Percentiles rank a stretch among this genome's conserved stretches.
phyloP scores from a whole-genome alignment of 2,113 vertebrate genomes.

The Campylomormyrus tamandua region DNA sequence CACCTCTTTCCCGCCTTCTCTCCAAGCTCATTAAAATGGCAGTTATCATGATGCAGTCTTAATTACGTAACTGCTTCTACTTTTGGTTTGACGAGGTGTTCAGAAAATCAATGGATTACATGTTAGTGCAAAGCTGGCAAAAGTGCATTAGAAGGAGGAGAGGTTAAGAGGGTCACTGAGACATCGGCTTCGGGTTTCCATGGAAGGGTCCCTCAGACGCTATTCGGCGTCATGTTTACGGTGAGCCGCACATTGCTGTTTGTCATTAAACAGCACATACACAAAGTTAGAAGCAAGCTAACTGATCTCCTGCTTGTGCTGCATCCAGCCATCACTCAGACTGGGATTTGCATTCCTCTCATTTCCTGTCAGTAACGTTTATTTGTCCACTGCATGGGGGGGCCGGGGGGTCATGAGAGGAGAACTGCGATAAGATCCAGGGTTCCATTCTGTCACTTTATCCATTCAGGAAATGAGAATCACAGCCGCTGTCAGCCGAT shows the following conservation, averaged over 20 bases:
- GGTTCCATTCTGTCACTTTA: background rate
- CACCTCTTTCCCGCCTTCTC: background rate
- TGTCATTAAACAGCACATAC: background rate
- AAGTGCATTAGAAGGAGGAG: background rate
- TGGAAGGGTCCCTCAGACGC: background rate
- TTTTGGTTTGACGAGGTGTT: background rate
- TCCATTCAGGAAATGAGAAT: slow-evolving; percentile 15
- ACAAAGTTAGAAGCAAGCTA: slow-evolving; percentile 15
- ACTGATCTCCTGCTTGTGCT: background rate
- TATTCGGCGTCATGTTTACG: background rate
- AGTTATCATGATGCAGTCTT: background rate
- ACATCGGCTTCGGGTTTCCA: background rate
- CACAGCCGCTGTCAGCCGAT: background rate
- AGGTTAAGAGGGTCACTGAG: background rate
- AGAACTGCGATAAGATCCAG: background rate
- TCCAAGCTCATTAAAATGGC: background rate
- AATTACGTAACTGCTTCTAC: background rate
- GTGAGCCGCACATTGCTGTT: background rate
- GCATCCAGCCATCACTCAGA: slow-evolving; percentile 30
- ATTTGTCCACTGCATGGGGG: slow-evolving; percentile 29
- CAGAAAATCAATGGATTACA: background rate
- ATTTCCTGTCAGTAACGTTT: slow-evolving; percentile 43
- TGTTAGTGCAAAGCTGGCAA: background rate
- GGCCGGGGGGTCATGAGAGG: background rate
- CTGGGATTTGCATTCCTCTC: slow-evolving; percentile 41